These are phyloP conservation scores for Beris morrisii DNA, from an alignment of 2,888 invertebrate genomes.

Conservation along the genomic window DNA sequence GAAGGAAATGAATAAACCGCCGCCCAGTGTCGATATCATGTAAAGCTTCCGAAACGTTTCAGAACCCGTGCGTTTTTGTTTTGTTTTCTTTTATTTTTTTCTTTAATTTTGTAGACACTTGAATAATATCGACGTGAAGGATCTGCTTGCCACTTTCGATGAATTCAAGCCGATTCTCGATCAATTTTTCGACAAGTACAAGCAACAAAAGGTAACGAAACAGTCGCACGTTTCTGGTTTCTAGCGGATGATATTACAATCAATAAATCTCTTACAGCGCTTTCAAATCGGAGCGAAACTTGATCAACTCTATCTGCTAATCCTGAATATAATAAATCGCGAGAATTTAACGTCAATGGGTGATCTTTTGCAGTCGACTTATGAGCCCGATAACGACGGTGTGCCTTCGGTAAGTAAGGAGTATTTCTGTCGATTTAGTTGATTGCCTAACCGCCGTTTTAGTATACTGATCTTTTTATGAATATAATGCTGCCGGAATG, in stretches of 20 bases:
- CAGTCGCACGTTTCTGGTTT: neutral
- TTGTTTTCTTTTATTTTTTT: slow-evolving; percentile 10
- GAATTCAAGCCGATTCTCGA: slow-evolving; percentile 26
- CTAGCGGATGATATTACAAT: neutral
- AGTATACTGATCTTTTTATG: slow-evolving; percentile 35
- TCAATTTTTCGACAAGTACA: slow-evolving; percentile 21
- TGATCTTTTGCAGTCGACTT: slow-evolving; percentile 24
- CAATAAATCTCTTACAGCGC: slow-evolving; percentile 19
- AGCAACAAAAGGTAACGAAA: slow-evolving; percentile 26
- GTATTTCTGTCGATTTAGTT: neutral
- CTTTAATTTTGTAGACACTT: slow-evolving; percentile 24
- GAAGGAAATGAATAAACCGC: slow-evolving; percentile 14
- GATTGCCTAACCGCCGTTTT: slow-evolving; percentile 5
- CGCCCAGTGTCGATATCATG: slow-evolving; percentile 29
- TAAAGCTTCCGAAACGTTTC: neutral
- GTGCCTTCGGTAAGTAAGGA: slow-evolving; percentile 20
- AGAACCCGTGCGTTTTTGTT: neutral
- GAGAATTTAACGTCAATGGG: slow-evolving; percentile 18
- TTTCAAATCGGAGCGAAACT: neutral
- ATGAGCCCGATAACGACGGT: slow-evolving; percentile 27
- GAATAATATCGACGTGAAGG: slow-evolving; percentile 16
- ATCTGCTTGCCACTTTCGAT: slow-evolving; percentile 29
- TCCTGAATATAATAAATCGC: slow-evolving; percentile 27
- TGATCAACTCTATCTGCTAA: slow-evolving; percentile 12
- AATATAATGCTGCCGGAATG: slow-evolving; percentile 36